A percentile compares a stretch with the other conserved stretches of the same genome.
Conservation (phyloP, 2,888 invertebrate species). For the Anagyrus pseudococci region DNA sequence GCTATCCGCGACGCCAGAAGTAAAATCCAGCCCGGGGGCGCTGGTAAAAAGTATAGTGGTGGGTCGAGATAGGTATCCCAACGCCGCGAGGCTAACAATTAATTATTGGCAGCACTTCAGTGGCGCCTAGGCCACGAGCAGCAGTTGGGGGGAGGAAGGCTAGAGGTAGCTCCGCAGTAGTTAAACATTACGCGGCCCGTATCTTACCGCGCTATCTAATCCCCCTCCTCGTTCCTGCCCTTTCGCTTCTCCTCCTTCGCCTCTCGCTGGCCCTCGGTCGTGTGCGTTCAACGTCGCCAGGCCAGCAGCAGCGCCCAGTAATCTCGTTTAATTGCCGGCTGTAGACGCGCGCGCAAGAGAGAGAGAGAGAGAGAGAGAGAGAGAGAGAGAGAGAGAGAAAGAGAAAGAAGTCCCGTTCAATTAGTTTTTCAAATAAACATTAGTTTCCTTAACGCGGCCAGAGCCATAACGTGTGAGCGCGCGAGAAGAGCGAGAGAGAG, state of each 20-base stretch:
- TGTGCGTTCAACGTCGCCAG: slow-evolving; percentile 40
- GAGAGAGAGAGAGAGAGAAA: slow-evolving; percentile 43
- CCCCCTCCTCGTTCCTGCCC: slow-evolving; percentile 43
- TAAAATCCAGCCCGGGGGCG: not conserved
- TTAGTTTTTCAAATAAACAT: slow-evolving; percentile 61
- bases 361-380: slow-evolving; percentile 43
- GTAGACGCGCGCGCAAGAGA: slow-evolving; percentile 52
- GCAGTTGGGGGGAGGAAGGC: slow-evolving; percentile 19
- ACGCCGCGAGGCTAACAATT: slow-evolving; percentile 55
- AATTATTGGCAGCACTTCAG: slow-evolving; percentile 59
- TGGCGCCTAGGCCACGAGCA: too few species aligned
- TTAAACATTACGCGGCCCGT: slow-evolving; percentile 62
- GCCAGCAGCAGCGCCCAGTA: slow-evolving; percentile 57
- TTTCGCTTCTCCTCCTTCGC: slow-evolving; percentile 13
- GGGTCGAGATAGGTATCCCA: not conserved
- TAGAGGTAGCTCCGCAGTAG: slow-evolving; percentile 46
- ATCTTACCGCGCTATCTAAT: slow-evolving; percentile 62
- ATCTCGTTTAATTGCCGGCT: slow-evolving; percentile 61
- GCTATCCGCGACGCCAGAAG: not conserved
- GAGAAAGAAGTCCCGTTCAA: slow-evolving; percentile 57
- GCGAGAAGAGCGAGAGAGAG: not conserved
- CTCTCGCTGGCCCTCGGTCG: slow-evolving; percentile 22
- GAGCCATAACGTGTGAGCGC: slow-evolving; percentile 50
- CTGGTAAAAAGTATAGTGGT: not conserved
- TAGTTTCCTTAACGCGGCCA: slow-evolving; percentile 59